Evolutionary conservation across 2,113 vertebrate species (phyloP), one percentile per base, ranked within the genome.

Genomic region (Microcebus murinus): DNA sequence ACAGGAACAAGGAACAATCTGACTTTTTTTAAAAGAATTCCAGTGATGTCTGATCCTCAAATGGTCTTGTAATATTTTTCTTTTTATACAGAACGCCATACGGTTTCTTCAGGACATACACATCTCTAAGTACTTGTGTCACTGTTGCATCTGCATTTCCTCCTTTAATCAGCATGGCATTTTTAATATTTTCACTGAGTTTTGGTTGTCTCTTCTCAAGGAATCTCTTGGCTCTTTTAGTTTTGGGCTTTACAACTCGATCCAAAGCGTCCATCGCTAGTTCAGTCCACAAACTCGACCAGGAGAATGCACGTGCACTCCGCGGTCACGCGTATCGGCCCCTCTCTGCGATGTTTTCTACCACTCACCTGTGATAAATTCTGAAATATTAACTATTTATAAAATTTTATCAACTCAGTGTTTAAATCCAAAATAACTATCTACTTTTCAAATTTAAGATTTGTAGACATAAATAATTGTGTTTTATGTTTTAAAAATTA

Each of bases 21-120:
- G 99, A 99, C 92, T 99, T 99, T 98, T 99, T 99, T 25, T 99
- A 99, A 98, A 99, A 99, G 97, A 99, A 99, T 95, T 99, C 99
- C 99, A 8, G 42, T 45, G 42, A 45, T 45, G 42, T 45, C 42
- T 45, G 42, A 45, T 45, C 42, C 42, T 45, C 42, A 45, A 45
- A 5, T 45, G 42, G 42, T 45, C 42, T 45, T 45, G 42, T 45
- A 45, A 45, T 45, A 45, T 45, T 45, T 45, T 45, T 45, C 6
- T 45, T 45, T 45, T 45, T 45, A 45, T 45, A 45, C 42, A 45
- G 42, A 45, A 45, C 7, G 7, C 42, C 42, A 45, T 45, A 45
- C 7, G 7, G 42, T 45, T 45, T 45, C 42, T 45, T 45, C 42
- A 45, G 42, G 42, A 6, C 42, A 45, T 45, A 45, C 91, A 99